Evolutionary conservation across 2,888 invertebrate genomes (phyloP).

Genomic region (Rugalucina vietnamica): DNA sequence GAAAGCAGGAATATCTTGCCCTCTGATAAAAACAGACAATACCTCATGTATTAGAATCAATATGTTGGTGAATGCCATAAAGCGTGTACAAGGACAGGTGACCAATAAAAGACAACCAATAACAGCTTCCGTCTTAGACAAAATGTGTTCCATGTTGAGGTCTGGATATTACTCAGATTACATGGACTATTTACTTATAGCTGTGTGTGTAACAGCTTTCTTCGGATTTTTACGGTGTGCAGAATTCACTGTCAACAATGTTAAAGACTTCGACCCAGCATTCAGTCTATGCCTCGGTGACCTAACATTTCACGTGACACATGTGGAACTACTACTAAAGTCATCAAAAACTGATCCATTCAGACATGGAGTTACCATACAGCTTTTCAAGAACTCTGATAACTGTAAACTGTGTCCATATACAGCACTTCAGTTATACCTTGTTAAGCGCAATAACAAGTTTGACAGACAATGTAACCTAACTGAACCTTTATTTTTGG

Average conservation of each 20-base stretch:
- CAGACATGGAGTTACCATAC: not conserved
- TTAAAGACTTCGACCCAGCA: not conserved
- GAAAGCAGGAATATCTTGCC: not conserved
- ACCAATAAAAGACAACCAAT: not conserved
- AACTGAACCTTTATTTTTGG: not conserved
- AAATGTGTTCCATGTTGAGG: not conserved
- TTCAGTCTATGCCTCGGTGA: not conserved
- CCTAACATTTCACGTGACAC: not conserved
- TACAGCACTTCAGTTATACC: not conserved
- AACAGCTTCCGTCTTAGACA: not conserved
- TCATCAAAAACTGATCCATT: not conserved
- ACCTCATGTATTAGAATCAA: not conserved
- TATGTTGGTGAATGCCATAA: not conserved
- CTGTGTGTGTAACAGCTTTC: not conserved
- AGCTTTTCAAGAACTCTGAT: not conserved
- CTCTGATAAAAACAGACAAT: not conserved
- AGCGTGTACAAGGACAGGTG: not conserved
- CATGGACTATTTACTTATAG: not conserved
- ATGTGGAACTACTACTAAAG: not conserved
- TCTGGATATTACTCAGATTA: not conserved
- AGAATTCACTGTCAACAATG: not conserved
- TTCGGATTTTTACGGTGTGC: not conserved
- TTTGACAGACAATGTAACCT: not conserved
- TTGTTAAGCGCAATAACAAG: not conserved
- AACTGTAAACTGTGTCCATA: not conserved